A percentile compares a stretch with the other conserved stretches of the same genome.
phyloP scores from a whole-genome alignment of 2,888 invertebrate genomes.

The Drosophila multiciliata region DNA sequence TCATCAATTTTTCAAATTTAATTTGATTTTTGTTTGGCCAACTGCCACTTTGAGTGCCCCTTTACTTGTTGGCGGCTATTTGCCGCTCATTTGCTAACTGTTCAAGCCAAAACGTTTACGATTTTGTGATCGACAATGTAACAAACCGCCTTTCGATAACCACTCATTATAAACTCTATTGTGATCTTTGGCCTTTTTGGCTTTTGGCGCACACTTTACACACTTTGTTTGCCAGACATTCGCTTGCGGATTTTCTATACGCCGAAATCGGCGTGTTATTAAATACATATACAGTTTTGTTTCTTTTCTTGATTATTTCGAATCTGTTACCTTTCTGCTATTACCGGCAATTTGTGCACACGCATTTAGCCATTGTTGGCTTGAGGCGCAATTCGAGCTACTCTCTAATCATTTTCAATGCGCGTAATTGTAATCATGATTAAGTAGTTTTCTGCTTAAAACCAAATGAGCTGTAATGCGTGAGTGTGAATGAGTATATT shows the following conservation, averaged over 20 bases:
- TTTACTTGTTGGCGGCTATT: slow-evolving; percentile 14
- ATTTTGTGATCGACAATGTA: slow-evolving; percentile 31
- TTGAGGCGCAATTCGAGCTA: slow-evolving; percentile 51
- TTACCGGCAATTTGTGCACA: slow-evolving; percentile 38
- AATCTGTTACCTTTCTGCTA: not conserved
- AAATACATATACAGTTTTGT: slow-evolving; percentile 13
- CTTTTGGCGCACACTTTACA: slow-evolving; percentile 33
- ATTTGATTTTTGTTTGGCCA: slow-evolving; percentile 27
- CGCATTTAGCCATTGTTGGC: slow-evolving; percentile 26
- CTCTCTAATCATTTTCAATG: slow-evolving; percentile 55
- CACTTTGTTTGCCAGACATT: slow-evolving; percentile 48
- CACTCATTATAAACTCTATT: slow-evolving; percentile 65
- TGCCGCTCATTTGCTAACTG: slow-evolving; percentile 44
- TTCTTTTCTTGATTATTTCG: slow-evolving; percentile 10
- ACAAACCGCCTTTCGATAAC: slow-evolving; percentile 57
- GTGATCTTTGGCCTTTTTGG: slow-evolving; percentile 33
- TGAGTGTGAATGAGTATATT: not conserved
- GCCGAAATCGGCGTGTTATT: not conserved
- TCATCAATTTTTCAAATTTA: slow-evolving; percentile 36
- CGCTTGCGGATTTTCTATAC: slow-evolving; percentile 18
- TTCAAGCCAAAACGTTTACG: slow-evolving; percentile 33
- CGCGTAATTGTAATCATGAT: slow-evolving; percentile 51
- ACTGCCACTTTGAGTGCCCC: slow-evolving; percentile 21
- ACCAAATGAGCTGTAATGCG: slow-evolving; percentile 57
- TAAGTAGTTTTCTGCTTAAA: slow-evolving; percentile 48